Conservation (phyloP, 2,888 invertebrate genomes). For the Seira ritae region DNA sequence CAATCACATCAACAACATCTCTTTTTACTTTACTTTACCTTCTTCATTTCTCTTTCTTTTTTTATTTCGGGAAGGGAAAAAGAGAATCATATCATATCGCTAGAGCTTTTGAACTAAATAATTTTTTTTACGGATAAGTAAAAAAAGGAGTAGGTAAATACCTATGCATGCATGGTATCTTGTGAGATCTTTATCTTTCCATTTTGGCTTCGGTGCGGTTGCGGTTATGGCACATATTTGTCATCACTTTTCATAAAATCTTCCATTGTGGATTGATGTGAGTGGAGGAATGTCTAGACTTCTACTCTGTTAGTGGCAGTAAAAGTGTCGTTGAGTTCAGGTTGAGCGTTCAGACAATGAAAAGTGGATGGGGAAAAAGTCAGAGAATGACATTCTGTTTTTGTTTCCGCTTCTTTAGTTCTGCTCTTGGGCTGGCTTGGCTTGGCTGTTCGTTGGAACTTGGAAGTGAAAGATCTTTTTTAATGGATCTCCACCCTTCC, state of each 20-base stretch:
- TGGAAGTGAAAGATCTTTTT: not conserved
- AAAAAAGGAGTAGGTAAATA: not conserved
- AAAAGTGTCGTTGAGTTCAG: too few species aligned
- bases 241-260: constrained; percentile 29
- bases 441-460: too few species aligned
- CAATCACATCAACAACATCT: too few species aligned
- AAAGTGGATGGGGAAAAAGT: too few species aligned
- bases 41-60: too few species aligned
- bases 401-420: constrained; percentile 11
- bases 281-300: not conserved
- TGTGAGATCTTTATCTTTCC: not conserved
- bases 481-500: constrained; percentile 2
- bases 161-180: not conserved
- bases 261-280: constrained; percentile 38
- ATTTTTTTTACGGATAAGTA: not conserved
- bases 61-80: too few species aligned
- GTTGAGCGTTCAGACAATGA: too few species aligned
- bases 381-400: constrained; percentile 7
- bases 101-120: not conserved
- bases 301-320: not conserved
- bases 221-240: constrained; percentile 50
- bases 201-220: not conserved
- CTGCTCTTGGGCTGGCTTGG: too few species aligned
- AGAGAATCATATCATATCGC: too few species aligned
- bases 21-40: too few species aligned